Conservation (phyloP, 2,113 vertebrate genomes). For the Turdus rufiventris region DNA sequence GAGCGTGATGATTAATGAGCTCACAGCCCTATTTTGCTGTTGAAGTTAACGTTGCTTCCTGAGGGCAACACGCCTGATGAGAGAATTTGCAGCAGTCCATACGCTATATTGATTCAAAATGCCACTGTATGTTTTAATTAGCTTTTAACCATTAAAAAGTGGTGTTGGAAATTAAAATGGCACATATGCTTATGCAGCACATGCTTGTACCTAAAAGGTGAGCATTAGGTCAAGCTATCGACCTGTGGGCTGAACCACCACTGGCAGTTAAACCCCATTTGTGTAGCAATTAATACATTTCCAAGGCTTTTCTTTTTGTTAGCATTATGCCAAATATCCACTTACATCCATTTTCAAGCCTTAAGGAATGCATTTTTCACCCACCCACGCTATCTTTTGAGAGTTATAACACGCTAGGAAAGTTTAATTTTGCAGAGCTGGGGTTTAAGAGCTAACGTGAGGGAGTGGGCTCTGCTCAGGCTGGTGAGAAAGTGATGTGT, state of each 20-base stretch:
- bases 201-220: conserved; percentile 13
- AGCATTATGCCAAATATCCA: conserved; percentile 43
- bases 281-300: background rate
- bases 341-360: conserved; percentile 46
- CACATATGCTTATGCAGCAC: conserved; percentile 18
- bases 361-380: conserved; percentile 37
- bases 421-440: conserved; percentile 4
- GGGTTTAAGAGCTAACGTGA: conserved; percentile 4
- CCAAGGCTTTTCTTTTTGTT: background rate
- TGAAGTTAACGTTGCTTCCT: conserved; percentile 66
- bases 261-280: background rate
- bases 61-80: conserved; percentile 59
- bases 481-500: background rate
- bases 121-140: conserved; percentile 64
- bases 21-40: conserved; percentile 58
- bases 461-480: background rate
- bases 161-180: conserved; percentile 29
- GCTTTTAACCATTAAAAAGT: conserved; percentile 53
- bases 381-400: conserved; percentile 29
- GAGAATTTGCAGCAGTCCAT: conserved; percentile 63
- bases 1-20: conserved; percentile 59
- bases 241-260: background rate
- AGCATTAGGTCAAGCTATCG: background rate
- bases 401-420: conserved; percentile 8
- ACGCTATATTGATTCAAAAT: conserved; percentile 65